Evolutionary conservation across 2,797 vertebrate species (phyloP).

Genomic region (Hylomyscus alleni): DNA sequence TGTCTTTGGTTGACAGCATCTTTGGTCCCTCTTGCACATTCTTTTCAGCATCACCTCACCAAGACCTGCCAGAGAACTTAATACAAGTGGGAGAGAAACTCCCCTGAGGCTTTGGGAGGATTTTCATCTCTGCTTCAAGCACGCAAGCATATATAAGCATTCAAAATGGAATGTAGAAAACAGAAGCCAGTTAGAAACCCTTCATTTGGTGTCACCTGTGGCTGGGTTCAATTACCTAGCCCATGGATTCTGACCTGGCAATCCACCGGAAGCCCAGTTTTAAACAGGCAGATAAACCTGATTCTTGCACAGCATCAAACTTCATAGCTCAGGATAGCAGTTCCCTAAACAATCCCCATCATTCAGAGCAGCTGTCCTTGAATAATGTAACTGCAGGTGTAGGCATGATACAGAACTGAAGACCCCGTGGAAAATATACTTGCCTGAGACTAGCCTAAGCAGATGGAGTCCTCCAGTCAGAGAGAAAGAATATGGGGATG

Average conservation of each 20-base stretch:
- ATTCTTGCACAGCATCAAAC: background rate
- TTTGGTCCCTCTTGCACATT: background rate
- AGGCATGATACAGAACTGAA: background rate
- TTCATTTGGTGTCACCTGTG: conserved; percentile 63
- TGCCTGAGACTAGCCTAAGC: background rate
- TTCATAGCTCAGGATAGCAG: background rate
- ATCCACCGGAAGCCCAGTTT: background rate
- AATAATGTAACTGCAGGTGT: background rate
- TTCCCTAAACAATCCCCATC: background rate
- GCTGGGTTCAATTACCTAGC: background rate
- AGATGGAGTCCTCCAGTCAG: background rate
- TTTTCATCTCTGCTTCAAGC: conserved; percentile 68
- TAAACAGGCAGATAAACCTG: background rate
- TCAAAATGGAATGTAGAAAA: conserved; percentile 33
- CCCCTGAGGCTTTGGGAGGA: background rate
- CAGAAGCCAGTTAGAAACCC: conserved; percentile 39
- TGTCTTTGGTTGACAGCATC: background rate
- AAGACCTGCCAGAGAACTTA: conserved; percentile 59
- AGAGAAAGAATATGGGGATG: background rate
- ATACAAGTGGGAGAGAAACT: conserved; percentile 64
- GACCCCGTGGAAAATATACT: background rate
- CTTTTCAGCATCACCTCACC: conserved; percentile 4
- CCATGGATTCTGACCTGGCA: background rate
- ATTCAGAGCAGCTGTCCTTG: background rate
- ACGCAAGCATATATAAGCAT: conserved; percentile 1